phyloP scores from a whole-genome alignment of 2,113 vertebrate genomes.

The Melanerpes aurifrons region DNA sequence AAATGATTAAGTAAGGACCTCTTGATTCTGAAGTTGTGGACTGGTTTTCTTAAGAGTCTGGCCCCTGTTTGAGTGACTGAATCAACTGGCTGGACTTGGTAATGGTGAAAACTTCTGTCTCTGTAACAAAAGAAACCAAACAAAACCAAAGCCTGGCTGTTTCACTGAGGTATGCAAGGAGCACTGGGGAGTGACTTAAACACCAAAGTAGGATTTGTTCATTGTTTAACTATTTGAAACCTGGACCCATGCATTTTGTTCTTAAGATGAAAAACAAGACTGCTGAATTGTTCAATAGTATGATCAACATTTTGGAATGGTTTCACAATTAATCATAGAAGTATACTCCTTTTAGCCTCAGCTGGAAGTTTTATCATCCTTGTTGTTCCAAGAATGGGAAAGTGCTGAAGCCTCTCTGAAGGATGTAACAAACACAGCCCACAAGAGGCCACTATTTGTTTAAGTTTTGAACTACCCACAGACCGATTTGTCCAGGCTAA shows the following conservation, averaged over 20 bases:
- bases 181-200: background rate
- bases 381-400: background rate
- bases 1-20: background rate
- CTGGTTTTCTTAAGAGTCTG: background rate
- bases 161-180: background rate
- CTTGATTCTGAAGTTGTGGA: background rate
- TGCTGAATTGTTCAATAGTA: background rate
- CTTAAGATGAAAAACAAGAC: background rate
- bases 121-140: background rate
- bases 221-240: background rate
- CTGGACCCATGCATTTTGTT: background rate
- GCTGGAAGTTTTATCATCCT: background rate
- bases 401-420: constrained; percentile 2
- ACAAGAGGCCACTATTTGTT: constrained; percentile 46
- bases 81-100: background rate
- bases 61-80: background rate
- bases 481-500: background rate
- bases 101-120: background rate
- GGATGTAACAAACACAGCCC: constrained; percentile 27
- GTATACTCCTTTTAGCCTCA: background rate
- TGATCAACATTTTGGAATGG: background rate
- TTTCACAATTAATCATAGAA: background rate
- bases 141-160: background rate
- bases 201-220: background rate
- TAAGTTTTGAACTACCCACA: constrained; percentile 4